A percentile compares a stretch with the other conserved stretches of the same genome.
Evolutionary conservation across 2,888 invertebrate genomes (phyloP).

Genomic region (Quadriops clusia): DNA sequence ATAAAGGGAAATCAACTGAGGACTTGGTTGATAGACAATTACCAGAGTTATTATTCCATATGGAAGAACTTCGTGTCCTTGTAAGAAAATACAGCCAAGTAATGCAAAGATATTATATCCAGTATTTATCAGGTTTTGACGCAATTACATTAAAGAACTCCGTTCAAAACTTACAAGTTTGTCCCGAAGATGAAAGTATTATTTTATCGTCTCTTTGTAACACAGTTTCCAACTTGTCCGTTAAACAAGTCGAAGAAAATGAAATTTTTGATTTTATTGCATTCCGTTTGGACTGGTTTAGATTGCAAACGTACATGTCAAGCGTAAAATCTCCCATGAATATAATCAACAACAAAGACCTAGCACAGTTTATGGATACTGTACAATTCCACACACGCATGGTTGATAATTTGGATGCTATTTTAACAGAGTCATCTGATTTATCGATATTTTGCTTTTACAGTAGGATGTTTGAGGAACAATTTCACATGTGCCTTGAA

Average conservation of each 20-base stretch:
- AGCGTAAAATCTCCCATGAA: slow-evolving; percentile 67
- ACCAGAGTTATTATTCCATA: slow-evolving; percentile 93
- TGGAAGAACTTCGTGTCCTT: slow-evolving; percentile 91
- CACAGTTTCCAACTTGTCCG: slow-evolving; percentile 71
- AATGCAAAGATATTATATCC: slow-evolving; percentile 82
- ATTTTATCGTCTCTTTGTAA: slow-evolving; percentile 88
- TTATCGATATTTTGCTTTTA: slow-evolving; percentile 97
- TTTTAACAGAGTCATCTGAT: slow-evolving; percentile 93
- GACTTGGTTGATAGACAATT: slow-evolving; percentile 91
- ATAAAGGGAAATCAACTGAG: slow-evolving; percentile 73
- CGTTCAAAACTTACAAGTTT: slow-evolving; percentile 69
- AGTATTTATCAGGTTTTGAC: slow-evolving; percentile 93
- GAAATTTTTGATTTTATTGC: slow-evolving; percentile 93
- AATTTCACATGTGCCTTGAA: slow-evolving; percentile 97
- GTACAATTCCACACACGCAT: slow-evolving; percentile 95
- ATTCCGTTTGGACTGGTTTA: slow-evolving; percentile 88
- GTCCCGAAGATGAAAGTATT: slow-evolving; percentile 90
- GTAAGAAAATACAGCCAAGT: slow-evolving; percentile 67
- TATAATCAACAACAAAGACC: slow-evolving; percentile 71
- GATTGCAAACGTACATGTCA: slow-evolving; percentile 89
- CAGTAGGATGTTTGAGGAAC: slow-evolving; percentile 92
- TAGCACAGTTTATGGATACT: slow-evolving; percentile 88
- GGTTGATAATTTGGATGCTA: slow-evolving; percentile 95
- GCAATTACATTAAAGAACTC: slow-evolving; percentile 79
- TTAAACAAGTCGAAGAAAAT: slow-evolving; percentile 94